Evolutionary conservation across 2,888 invertebrate species (phyloP).

Genomic region (Invenusta paracnida): DNA sequence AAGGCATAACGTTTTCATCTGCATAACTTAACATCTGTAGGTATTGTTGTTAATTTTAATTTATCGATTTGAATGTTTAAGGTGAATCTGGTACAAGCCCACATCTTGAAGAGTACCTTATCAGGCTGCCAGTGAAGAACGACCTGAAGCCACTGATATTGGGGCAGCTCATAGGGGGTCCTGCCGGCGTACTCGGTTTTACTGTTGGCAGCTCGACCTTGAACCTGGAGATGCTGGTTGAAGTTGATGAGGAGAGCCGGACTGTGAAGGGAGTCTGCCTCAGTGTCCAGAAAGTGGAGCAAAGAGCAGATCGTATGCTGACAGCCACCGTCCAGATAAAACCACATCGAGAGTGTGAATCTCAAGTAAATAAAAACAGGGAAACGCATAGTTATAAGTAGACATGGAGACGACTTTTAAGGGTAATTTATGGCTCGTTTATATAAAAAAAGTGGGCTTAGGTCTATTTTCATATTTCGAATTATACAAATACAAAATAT

Average conservation of each 20-base stretch:
- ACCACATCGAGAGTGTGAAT: background rate
- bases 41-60: no score
- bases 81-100: no score
- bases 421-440: no score
- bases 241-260: background rate
- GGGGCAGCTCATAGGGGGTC: background rate
- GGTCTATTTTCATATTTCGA: no score
- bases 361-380: background rate
- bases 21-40: no score
- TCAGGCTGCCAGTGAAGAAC: background rate
- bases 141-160: background rate
- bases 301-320: background rate
- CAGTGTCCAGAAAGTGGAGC: background rate
- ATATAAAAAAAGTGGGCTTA: no score
- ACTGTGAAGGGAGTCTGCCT: background rate
- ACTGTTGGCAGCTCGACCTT: background rate
- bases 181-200: background rate
- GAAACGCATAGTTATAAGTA: no score
- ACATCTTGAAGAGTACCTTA: no score
- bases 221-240: background rate
- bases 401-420: no score
- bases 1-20: no score
- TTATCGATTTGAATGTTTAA: no score
- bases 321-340: background rate
- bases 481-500: no score